phyloP scores from a whole-genome alignment of 2,113 vertebrate species.

The Prionailurus viverrinus region DNA sequence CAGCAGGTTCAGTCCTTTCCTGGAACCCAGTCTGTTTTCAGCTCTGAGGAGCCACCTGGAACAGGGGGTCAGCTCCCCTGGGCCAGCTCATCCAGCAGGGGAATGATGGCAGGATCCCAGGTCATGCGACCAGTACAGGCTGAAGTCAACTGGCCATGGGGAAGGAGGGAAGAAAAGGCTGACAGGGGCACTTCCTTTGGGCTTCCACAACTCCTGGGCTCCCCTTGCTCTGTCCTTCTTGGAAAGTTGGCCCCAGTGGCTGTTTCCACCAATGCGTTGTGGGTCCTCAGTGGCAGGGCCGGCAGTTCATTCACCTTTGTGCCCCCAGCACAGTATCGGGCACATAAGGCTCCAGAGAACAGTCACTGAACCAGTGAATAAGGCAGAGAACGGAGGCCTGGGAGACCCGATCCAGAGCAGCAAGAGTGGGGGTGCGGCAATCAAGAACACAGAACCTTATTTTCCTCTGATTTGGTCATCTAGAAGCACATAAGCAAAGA shows the following conservation, averaged over 20 bases:
- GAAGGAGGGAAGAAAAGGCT: not conserved
- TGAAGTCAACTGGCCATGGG: not conserved
- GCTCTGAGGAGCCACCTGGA: not conserved
- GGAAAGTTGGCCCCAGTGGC: not conserved
- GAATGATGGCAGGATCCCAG: not conserved
- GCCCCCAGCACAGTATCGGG: not conserved
- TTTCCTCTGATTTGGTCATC: not conserved
- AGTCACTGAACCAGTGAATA: not conserved
- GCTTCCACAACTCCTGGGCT: not conserved
- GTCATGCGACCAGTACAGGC: not conserved
- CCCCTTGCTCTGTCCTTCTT: not conserved
- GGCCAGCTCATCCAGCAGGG: not conserved
- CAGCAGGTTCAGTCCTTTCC: not conserved
- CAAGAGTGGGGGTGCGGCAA: not conserved
- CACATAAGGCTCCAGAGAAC: not conserved
- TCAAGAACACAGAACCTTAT: not conserved
- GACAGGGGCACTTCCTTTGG: not conserved
- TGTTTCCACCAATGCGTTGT: not conserved
- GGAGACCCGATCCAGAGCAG: not conserved
- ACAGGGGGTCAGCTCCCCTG: not conserved
- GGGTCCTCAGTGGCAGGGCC: not conserved
- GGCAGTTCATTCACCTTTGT: not conserved
- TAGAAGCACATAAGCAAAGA: not conserved
- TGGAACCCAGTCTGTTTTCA: not conserved
- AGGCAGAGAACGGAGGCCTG: not conserved